Percentiles rank a stretch among this genome's conserved stretches.
Evolutionary conservation across 2,888 invertebrate species (phyloP).

Genomic region (Caenorhabditis auriculariae): DNA sequence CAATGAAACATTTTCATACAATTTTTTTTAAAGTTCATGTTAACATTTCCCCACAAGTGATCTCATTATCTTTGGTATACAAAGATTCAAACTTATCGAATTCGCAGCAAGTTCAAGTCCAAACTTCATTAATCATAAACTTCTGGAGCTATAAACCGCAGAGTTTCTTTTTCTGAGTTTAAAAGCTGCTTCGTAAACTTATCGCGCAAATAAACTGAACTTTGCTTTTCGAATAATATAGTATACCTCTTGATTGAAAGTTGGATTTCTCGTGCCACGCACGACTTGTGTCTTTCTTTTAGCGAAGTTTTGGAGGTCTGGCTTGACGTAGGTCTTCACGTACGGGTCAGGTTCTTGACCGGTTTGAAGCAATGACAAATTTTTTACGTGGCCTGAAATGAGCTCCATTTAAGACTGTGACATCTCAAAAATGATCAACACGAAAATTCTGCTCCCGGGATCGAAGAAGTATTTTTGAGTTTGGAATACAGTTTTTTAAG

Average conservation of each 20-base stretch:
- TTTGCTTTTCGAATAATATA: not conserved
- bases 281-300: constrained; percentile 94
- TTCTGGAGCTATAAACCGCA: no score
- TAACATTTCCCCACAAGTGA: no score
- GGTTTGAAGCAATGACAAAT: constrained; percentile 25
- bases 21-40: no score
- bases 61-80: no score
- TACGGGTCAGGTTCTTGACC: constrained; percentile 41
- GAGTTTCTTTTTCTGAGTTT: not conserved
- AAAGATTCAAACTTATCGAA: no score
- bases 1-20: no score
- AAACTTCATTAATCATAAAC: no score
- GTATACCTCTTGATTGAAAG: constrained; percentile 92
- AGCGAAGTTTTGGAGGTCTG: constrained; percentile 86
- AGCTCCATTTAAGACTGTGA: not conserved
- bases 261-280: constrained; percentile 87
- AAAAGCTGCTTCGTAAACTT: not conserved
- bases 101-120: no score
- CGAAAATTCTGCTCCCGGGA: not conserved
- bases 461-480: not conserved
- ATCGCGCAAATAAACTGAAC: not conserved
- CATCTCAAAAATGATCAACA: not conserved
- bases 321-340: constrained; percentile 76
- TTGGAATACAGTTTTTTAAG: not conserved
- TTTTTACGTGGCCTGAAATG: constrained; percentile 36